Evolutionary conservation across 2,797 vertebrate species (phyloP).

Genomic region (Decapterus maruadsi): DNA sequence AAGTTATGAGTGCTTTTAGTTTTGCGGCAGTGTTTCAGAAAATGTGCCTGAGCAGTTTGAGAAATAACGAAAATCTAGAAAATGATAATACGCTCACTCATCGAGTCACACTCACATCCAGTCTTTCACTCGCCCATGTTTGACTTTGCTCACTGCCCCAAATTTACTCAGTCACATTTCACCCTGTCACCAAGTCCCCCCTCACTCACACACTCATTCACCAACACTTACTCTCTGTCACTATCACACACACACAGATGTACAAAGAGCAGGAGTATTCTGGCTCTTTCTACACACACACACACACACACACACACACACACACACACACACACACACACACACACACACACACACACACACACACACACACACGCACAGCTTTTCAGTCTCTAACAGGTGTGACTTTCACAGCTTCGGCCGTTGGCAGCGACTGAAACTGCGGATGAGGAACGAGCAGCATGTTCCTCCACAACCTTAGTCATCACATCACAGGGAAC

Average conservation of each 20-base stretch:
- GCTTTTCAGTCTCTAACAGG: slow-evolving; percentile 64
- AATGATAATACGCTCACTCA: neutral
- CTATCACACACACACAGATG: too few species aligned
- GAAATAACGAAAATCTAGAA: neutral
- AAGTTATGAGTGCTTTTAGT: neutral
- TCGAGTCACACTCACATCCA: slow-evolving; percentile 32
- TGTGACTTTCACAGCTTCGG: slow-evolving; percentile 75
- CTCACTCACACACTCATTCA: slow-evolving; percentile 29
- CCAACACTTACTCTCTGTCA: slow-evolving; percentile 23
- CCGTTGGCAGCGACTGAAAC: slow-evolving; percentile 50
- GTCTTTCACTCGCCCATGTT: slow-evolving; percentile 46
- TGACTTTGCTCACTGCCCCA: neutral
- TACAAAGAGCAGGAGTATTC: too few species aligned
- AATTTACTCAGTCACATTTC: slow-evolving; percentile 27
- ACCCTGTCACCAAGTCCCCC: neutral
- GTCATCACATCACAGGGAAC: slow-evolving; percentile 77
- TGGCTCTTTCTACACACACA: too few species aligned
- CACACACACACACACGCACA: slow-evolving; percentile 33
- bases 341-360: slow-evolving; percentile 32
- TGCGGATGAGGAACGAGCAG: slow-evolving; percentile 69
- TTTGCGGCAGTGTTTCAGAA: neutral
- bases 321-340: slow-evolving; percentile 30
- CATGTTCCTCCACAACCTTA: slow-evolving; percentile 78
- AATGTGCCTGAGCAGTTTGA: neutral
- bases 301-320: slow-evolving; percentile 30